phyloP scores from a whole-genome alignment of 2,888 invertebrate genomes.

The Drosophila imparisetae region DNA sequence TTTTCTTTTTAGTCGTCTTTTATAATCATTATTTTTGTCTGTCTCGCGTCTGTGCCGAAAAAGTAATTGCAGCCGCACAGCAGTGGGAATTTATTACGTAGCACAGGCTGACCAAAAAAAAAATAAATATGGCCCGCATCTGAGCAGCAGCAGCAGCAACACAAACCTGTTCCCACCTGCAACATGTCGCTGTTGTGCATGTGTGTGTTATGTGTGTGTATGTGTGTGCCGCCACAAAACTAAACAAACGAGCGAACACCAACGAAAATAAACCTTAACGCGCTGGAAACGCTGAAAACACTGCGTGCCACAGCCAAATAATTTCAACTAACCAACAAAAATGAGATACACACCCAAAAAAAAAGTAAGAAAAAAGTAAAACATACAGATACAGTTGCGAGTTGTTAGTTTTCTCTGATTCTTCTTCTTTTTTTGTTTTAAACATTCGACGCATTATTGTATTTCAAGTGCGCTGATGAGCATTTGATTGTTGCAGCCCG shows the following conservation, averaged over 20 bases:
- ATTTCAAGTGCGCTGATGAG: slow-evolving; percentile 79
- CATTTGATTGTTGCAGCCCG: slow-evolving; percentile 76
- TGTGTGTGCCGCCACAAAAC: slow-evolving; percentile 69
- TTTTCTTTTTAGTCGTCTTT: slow-evolving; percentile 26
- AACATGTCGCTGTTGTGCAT: slow-evolving; percentile 55
- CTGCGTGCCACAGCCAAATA: slow-evolving; percentile 49
- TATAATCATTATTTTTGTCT: slow-evolving; percentile 14
- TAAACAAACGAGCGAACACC: slow-evolving; percentile 77
- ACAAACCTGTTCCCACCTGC: slow-evolving; percentile 79
- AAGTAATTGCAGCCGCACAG: slow-evolving; percentile 71
- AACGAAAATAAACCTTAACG: slow-evolving; percentile 77
- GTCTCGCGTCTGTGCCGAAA: slow-evolving; percentile 53
- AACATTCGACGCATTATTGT: slow-evolving; percentile 70
- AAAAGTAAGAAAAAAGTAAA: slow-evolving; percentile 41
- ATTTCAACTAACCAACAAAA: slow-evolving; percentile 59
- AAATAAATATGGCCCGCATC: slow-evolving; percentile 70
- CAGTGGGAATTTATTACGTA: slow-evolving; percentile 76
- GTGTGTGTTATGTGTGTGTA: slow-evolving; percentile 29
- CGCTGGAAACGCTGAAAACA: slow-evolving; percentile 40
- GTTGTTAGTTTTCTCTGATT: slow-evolving; percentile 22
- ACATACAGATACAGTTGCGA: slow-evolving; percentile 54
- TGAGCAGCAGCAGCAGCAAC: slow-evolving; percentile 28
- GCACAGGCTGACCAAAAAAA: slow-evolving; percentile 53
- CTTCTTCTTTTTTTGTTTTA: slow-evolving; percentile 41
- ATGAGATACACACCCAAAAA: slow-evolving; percentile 59